A percentile compares a stretch with the other conserved stretches of the same genome.
Evolutionary conservation across 2,888 invertebrate species (phyloP).

Genomic region (Achlya flavicornis): DNA sequence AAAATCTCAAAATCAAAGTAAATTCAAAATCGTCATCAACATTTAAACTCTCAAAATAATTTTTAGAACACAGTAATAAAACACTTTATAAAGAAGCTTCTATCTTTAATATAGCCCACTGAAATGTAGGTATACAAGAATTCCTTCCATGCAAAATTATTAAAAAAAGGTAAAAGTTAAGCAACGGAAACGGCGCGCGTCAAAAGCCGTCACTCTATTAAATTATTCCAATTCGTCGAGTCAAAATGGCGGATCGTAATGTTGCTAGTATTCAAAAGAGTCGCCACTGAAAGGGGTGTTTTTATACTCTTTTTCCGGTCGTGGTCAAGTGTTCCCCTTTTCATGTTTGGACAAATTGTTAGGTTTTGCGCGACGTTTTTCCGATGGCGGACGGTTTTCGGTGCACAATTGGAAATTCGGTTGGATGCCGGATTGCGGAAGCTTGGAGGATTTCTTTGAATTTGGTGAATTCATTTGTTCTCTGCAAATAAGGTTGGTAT

Average conservation of each 20-base stretch:
- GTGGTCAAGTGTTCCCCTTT: slow-evolving; percentile 52
- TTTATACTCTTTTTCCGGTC: slow-evolving; percentile 34
- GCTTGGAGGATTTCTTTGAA: not conserved
- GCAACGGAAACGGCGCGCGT: slow-evolving; percentile 52
- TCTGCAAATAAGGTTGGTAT: not conserved
- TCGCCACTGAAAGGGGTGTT: slow-evolving; percentile 45
- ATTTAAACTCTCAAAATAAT: too few species aligned
- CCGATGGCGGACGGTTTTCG: slow-evolving; percentile 18
- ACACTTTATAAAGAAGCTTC: not conserved
- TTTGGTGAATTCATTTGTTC: slow-evolving; percentile 6
- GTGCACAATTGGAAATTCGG: slow-evolving; percentile 31
- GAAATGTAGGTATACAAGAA: not conserved
- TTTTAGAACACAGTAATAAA: not conserved
- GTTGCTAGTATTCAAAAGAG: slow-evolving; percentile 67
- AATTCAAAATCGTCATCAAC: too few species aligned
- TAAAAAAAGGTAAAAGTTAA: slow-evolving; percentile 45
- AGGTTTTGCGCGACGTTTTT: slow-evolving; percentile 33
- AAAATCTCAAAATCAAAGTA: too few species aligned
- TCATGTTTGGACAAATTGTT: slow-evolving; percentile 48
- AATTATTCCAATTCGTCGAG: slow-evolving; percentile 74
- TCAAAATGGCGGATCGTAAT: slow-evolving; percentile 70
- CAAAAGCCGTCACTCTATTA: slow-evolving; percentile 72
- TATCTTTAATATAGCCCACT: not conserved
- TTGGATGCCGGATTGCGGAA: slow-evolving; percentile 17
- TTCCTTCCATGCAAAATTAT: slow-evolving; percentile 8